phyloP scores from a whole-genome alignment of 2,113 vertebrate genomes.

The Neogale vison region DNA sequence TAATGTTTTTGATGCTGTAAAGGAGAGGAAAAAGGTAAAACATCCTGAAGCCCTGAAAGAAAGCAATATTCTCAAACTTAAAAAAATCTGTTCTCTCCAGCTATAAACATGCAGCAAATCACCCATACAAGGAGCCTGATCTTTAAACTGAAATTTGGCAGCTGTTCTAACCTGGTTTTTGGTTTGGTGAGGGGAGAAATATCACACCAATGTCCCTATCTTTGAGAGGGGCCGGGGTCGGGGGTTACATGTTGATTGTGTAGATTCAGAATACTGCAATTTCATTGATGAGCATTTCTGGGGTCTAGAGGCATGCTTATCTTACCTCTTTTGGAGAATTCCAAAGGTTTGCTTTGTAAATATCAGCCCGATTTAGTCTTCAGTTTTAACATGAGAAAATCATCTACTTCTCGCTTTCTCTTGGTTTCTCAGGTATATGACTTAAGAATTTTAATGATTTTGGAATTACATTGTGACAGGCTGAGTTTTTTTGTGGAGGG shows the following conservation, averaged over 20 bases:
- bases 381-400: constrained; percentile 52
- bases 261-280: constrained; percentile 8
- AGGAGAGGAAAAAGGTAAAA: constrained; percentile 63
- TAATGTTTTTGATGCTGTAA: constrained; percentile 29
- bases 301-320: background rate
- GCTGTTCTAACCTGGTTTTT: constrained; percentile 30
- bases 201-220: constrained; percentile 40
- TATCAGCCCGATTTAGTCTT: constrained; percentile 29
- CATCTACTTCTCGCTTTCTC: constrained; percentile 51
- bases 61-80: constrained; percentile 71
- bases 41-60: constrained; percentile 45
- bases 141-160: constrained; percentile 54
- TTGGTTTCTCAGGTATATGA: constrained; percentile 49
- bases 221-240: constrained; percentile 51
- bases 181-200: constrained; percentile 51
- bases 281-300: constrained; percentile 60
- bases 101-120: constrained; percentile 69
- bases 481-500: background rate
- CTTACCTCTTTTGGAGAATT: constrained; percentile 64
- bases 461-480: constrained; percentile 53
- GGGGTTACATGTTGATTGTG: constrained; percentile 60
- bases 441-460: constrained; percentile 70
- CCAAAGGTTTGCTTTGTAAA: constrained; percentile 69
- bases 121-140: constrained; percentile 57
- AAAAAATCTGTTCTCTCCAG: constrained; percentile 61